Conservation (phyloP, 35 echinoderm and acorn worm genomes). For the Hemicentrotus pulcherrimus region DNA sequence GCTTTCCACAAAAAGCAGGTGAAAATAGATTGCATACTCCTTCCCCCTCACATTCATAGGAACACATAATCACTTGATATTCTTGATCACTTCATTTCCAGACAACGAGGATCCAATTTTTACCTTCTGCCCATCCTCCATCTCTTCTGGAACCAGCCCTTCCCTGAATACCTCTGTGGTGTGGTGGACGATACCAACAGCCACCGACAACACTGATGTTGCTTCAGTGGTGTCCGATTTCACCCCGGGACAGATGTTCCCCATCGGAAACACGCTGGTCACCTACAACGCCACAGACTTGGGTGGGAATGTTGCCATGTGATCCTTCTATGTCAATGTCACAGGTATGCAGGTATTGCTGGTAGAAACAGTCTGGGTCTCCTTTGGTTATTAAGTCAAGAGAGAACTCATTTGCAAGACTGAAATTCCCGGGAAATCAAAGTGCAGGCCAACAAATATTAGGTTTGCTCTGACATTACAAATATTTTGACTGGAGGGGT, state of each 20-base stretch:
- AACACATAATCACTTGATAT: neutral
- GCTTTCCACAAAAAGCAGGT: too few species aligned
- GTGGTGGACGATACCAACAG: slow-evolving; percentile 39
- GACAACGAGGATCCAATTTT: slow-evolving; percentile 48
- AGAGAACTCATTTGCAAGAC: neutral
- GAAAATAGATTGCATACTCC: too few species aligned
- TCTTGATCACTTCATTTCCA: neutral
- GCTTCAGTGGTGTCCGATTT: neutral
- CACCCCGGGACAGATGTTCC: slow-evolving; percentile 49
- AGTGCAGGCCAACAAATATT: neutral
- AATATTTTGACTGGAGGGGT: too few species aligned
- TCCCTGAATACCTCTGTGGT: slow-evolving; percentile 1
- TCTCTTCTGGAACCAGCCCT: neutral
- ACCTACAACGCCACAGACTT: slow-evolving; percentile 65
- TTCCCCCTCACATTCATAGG: too few species aligned
- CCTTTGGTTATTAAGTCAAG: neutral
- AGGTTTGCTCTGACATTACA: neutral
- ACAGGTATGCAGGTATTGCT: slow-evolving; percentile 48
- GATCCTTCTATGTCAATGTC: slow-evolving; percentile 64
- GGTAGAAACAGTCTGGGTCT: neutral
- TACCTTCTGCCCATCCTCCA: slow-evolving; percentile 8
- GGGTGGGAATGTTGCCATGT: slow-evolving; percentile 43
- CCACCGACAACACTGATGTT: slow-evolving; percentile 30
- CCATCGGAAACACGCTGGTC: slow-evolving; percentile 54
- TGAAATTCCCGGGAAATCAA: neutral